These are phyloP conservation scores for Rapana venosa DNA, from an alignment of 2,888 invertebrate species.

Conservation along the genomic window DNA sequence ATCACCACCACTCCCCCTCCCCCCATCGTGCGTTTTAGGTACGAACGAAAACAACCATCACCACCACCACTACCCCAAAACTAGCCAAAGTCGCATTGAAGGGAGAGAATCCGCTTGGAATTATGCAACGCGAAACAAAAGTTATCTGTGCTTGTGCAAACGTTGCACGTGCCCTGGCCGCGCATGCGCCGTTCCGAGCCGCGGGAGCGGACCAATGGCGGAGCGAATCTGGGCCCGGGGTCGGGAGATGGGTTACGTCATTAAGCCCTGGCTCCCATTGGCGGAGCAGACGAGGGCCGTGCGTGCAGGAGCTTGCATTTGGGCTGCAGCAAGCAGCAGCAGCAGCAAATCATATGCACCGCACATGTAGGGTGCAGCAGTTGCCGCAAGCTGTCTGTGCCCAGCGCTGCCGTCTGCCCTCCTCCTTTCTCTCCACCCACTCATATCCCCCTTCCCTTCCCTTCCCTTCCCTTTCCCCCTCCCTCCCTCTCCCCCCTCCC, in stretches of 20 bases:
- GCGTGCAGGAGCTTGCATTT: neutral
- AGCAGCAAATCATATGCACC: slow-evolving; percentile 31
- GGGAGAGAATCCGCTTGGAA: neutral
- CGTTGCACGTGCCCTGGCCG: neutral
- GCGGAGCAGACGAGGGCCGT: neutral
- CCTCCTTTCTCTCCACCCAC: neutral
- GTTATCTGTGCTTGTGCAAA: slow-evolving; percentile 17
- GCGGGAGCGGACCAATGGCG: neutral
- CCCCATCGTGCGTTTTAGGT: too few species aligned
- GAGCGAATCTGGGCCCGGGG: slow-evolving; percentile 5
- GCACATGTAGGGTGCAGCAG: neutral
- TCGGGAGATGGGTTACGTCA: slow-evolving; percentile 22
- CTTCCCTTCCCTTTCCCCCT: neutral
- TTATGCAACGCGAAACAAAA: slow-evolving; percentile 6
- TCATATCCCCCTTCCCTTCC: neutral
- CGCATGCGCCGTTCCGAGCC: neutral
- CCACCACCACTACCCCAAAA: neutral
- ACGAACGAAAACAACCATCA: too few species aligned
- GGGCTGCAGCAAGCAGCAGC: neutral
- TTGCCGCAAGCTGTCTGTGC: neutral
- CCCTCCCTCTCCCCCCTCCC: neutral
- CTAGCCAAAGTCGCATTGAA: neutral
- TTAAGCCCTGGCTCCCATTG: slow-evolving; percentile 11
- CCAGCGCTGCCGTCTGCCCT: neutral
- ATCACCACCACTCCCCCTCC: too few species aligned